Evolutionary conservation across 2,797 vertebrate species (phyloP), one percentile per base, ranked within the genome.

Genomic region (Pipistrellus pygmaeus): DNA sequence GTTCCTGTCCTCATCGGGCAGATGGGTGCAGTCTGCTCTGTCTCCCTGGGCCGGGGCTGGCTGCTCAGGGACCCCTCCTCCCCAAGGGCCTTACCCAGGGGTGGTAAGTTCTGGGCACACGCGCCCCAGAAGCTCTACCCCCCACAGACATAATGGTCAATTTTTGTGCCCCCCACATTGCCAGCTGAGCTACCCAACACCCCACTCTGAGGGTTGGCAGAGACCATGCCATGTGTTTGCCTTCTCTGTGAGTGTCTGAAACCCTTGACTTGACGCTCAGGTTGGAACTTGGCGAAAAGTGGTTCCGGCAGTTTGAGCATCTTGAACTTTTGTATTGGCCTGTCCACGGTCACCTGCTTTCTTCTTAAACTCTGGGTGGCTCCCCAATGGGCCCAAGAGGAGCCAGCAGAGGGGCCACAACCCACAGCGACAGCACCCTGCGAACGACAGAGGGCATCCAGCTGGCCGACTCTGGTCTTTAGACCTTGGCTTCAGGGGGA

Each of bases 1-100:
- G 0, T 51, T 85, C 14, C 27, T 95, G 90, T 96, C 92, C 75
- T 94, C 89, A 95, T 77, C 82, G 91, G 83, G 68, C 85, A 91
- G 92, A 94, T 85, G 62, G 84, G 85, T 86, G 18, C 51, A 53
- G 51, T 53, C 18, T 53, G 51, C 51, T 20, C 51, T 20, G 6
- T 53, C 51, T 53, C 51, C 51, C 17, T 20, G 51, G 38, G 51
- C 51, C 20, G 18, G 51, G 51, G 18, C 38, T 41, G 38, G 38
- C 51, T 53, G 51, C 51, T 20, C 51, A 53, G 51, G 7, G 51
- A 53, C 51, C 18, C 51, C 51, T 7, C 51, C 6, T 53, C 17
- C 17, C 51, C 1, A 20, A 20, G 51, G 51, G 15, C 51, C 17
- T 53, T 20, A 20, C 51, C 18, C 51, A 20, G 51, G 51, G 6